These are phyloP conservation scores for Sinocyclocheilus grahami DNA, from an alignment of 2,113 vertebrate genomes.

Conservation along the genomic window DNA sequence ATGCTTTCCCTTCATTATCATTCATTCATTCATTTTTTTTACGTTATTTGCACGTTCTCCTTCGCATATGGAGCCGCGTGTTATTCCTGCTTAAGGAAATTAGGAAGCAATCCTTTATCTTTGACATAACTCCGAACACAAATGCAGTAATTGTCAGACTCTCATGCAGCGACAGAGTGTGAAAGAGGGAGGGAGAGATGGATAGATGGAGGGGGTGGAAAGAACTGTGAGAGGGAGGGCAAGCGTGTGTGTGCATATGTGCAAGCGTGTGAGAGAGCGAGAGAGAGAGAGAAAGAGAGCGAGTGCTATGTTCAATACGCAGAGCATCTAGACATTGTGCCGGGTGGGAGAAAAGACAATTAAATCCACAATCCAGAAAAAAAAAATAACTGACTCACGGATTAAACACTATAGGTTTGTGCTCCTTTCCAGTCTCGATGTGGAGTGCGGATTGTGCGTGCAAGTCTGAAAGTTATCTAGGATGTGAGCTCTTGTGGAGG, in stretches of 20 bases:
- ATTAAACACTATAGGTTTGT: slow-evolving; percentile 31
- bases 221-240: slow-evolving; percentile 63
- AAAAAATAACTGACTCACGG: slow-evolving; percentile 12
- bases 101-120: slow-evolving; percentile 63
- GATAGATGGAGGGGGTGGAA: slow-evolving; percentile 52
- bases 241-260: slow-evolving; percentile 58
- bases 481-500: slow-evolving; percentile 36
- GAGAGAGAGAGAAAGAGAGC: slow-evolving; percentile 32
- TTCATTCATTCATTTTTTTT: slow-evolving; percentile 21
- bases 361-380: slow-evolving; percentile 3
- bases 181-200: slow-evolving; percentile 62
- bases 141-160: slow-evolving; percentile 67
- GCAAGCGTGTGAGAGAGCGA: slow-evolving; percentile 36
- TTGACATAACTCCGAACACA: slow-evolving; percentile 70
- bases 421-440: not conserved
- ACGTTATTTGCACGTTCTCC: slow-evolving; percentile 33
- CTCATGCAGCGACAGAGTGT: not conserved
- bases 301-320: not conserved
- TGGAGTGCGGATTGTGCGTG: not conserved
- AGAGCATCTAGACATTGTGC: slow-evolving; percentile 19
- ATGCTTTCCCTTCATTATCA: slow-evolving; percentile 33
- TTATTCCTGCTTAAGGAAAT: slow-evolving; percentile 62
- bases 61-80: slow-evolving; percentile 56
- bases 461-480: slow-evolving; percentile 45
- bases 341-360: slow-evolving; percentile 26